Base-by-base conservation (phyloP, 2,888 invertebrate genomes). In the Aricia artaxerxes region DNA sequence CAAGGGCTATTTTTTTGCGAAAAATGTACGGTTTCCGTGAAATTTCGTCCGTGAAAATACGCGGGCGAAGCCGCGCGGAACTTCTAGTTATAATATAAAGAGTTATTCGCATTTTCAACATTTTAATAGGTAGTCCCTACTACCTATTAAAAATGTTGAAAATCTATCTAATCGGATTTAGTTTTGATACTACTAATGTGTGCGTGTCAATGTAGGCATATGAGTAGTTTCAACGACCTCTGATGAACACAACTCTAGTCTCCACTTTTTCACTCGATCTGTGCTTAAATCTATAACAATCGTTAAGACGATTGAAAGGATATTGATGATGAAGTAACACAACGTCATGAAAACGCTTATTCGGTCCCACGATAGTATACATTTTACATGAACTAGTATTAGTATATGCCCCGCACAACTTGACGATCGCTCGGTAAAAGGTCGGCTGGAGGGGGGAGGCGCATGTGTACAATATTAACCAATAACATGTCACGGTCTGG, bases 271-370 rank as follows among this genome's bases (percentile, higher is more conserved):
- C 53, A 57, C 16, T 57, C 13, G 4, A 57, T 57, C 57, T 57
- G 57, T 57, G 57, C 57, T 57, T 57, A 57, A 38, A 57, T 76
- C 35, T 76, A 76, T 13, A 76, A 53, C 53, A 76, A 35, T 76
- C 53, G 7, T 44, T 73, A 44, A 44, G 40, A 40, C 53, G 13
- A 76, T 76, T 76, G 76, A 76, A 76, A 76, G 49, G 76, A 76
- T 76, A 76, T 76, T 76, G 76, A 57, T 57, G 13, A 16, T 57
- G 35, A 16, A 35, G 11, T 44, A 38, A 73, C 38, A 75, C 13
- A 76, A 35, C 16, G 31, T 64, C 4, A 64, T 64, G 35, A 35
- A 38, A 35, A 69, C 69, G 13, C 16, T 35, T 69, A 69, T 69
- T 69, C 69, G 35, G 35, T 35, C 35, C 69, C 69, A 35, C 69